phyloP scores from a whole-genome alignment of 2,888 invertebrate genomes.

The Xestia c-nigrum region DNA sequence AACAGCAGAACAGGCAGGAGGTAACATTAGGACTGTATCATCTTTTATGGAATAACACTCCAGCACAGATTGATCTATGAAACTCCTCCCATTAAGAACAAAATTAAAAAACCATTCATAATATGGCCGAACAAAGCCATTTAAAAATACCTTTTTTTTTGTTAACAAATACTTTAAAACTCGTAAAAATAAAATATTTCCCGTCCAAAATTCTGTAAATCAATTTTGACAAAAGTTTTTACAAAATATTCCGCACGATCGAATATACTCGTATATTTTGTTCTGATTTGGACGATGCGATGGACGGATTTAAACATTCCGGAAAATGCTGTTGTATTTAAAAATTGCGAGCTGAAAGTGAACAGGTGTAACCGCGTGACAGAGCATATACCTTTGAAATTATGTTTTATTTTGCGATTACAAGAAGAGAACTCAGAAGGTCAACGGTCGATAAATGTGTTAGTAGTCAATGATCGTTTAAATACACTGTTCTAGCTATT shows the following conservation, averaged over 20 bases:
- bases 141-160: not conserved
- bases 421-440: conserved; percentile 27
- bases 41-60: not conserved
- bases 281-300: conserved; percentile 38
- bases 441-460: not conserved
- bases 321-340: conserved; percentile 42
- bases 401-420: conserved; percentile 37
- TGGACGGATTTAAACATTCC: conserved; percentile 31
- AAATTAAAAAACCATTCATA: not conserved
- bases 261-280: conserved; percentile 33
- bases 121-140: not conserved
- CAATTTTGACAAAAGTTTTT: not conserved
- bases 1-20: not conserved
- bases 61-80: not conserved
- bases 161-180: not conserved
- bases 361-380: conserved; percentile 54
- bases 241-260: conserved; percentile 22
- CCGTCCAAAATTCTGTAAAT: not conserved
- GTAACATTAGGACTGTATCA: not conserved
- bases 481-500: too few species aligned
- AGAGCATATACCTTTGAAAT: conserved; percentile 33
- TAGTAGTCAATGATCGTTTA: too few species aligned
- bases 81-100: not conserved
- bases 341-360: conserved; percentile 41
- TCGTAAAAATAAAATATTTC: not conserved